phyloP scores from a whole-genome alignment of 2,113 vertebrate genomes.

The Varanus komodoensis region DNA sequence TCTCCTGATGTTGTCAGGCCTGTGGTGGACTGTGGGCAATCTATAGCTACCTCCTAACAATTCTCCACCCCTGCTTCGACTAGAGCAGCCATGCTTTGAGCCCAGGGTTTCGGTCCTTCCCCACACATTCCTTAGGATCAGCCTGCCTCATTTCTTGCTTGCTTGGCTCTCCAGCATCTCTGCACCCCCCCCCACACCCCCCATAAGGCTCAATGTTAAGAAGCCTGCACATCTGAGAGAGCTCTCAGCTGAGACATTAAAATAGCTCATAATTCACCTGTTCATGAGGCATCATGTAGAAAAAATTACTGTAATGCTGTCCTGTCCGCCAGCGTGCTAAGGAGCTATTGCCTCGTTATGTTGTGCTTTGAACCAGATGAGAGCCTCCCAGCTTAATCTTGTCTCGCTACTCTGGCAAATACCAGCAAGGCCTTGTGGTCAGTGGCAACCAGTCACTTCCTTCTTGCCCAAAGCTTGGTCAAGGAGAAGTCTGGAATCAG shows the following conservation, averaged over 20 bases:
- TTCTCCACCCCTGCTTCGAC: neutral
- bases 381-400: neutral
- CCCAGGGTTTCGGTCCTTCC: neutral
- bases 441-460: neutral
- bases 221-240: neutral
- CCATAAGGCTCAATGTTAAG: neutral
- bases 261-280: neutral
- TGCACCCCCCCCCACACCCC: too few relatives aligned
- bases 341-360: neutral
- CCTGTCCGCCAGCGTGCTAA: neutral
- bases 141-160: neutral
- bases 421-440: neutral
- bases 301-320: neutral
- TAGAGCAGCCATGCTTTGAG: neutral
- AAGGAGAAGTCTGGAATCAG: neutral
- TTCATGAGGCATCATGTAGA: neutral
- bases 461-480: neutral
- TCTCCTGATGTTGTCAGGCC: too few relatives aligned
- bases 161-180: neutral
- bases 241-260: neutral
- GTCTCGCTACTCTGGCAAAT: neutral
- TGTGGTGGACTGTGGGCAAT: too few relatives aligned
- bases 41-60: too few relatives aligned
- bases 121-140: neutral
- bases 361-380: too few relatives aligned